A percentile compares a stretch with the other conserved stretches of the same genome.
These are phyloP conservation scores for Crotalus adamanteus DNA, from an alignment of 2,797 vertebrate species.

Conservation along the genomic window DNA sequence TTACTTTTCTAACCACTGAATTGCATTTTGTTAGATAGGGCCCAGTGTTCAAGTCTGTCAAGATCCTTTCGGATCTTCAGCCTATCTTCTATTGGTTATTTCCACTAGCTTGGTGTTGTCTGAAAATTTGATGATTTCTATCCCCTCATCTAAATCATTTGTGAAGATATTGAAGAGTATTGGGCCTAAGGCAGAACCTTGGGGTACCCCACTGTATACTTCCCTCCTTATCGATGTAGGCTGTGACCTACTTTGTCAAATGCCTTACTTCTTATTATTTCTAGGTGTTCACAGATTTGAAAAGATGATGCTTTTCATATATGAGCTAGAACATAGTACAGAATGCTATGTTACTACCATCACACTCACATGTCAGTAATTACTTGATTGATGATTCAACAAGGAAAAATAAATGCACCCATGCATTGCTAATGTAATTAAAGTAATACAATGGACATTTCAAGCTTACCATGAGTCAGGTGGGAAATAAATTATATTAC, in stretches of 20 bases:
- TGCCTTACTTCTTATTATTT: not conserved
- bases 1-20: not conserved
- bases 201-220: not conserved
- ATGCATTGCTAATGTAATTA: not conserved
- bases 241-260: not conserved
- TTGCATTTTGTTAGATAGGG: not conserved
- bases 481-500: not conserved
- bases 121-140: not conserved
- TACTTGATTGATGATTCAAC: not conserved
- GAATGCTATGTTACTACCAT: not conserved
- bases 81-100: not conserved
- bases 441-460: not conserved
- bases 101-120: no score
- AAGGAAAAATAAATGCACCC: not conserved
- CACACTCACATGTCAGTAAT: not conserved
- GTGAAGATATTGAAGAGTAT: not conserved
- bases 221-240: not conserved
- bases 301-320: no score
- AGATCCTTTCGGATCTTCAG: not conserved
- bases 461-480: not conserved
- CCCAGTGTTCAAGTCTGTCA: not conserved
- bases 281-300: not conserved
- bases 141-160: not conserved
- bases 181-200: not conserved
- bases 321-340: not conserved